A percentile compares a stretch with the other conserved stretches of the same genome.
phyloP scores from a whole-genome alignment of 2,797 vertebrate species.

The Helostoma temminkii region DNA sequence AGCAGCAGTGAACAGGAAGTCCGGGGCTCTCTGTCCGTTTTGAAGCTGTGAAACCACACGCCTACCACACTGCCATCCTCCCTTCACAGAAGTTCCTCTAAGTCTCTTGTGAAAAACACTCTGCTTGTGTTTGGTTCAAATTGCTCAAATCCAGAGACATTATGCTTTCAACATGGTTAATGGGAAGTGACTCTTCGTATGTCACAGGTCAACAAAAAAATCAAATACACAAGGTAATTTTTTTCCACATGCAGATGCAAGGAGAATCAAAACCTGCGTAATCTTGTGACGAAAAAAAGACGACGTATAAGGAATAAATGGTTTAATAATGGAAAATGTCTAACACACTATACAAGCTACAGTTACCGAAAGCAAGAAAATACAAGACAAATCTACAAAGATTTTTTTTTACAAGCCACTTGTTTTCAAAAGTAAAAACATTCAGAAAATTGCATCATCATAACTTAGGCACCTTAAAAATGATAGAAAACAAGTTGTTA shows the following conservation, averaged over 20 bases:
- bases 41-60: conserved; percentile 67
- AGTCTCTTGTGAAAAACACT: not conserved
- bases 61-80: conserved; percentile 37
- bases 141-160: not conserved
- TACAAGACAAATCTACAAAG: conserved; percentile 73
- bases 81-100: conserved; percentile 55
- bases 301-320: conserved; percentile 61
- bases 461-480: conserved; percentile 82
- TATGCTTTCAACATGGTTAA: fast-evolving
- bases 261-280: fast-evolving
- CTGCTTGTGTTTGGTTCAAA: not conserved
- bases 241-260: not conserved
- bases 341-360: conserved; percentile 77
- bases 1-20: conserved; percentile 72
- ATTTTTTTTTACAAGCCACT: conserved; percentile 69
- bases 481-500: conserved; percentile 68
- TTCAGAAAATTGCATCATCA: conserved; percentile 77
- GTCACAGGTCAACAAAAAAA: not conserved
- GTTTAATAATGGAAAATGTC: conserved; percentile 78
- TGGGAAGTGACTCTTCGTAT: not conserved
- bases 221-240: not conserved
- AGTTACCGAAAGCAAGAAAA: conserved; percentile 65
- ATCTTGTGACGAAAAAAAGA: not conserved
- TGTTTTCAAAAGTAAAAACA: conserved; percentile 73
- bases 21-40: conserved; percentile 74